phyloP scores from a whole-genome alignment of 2,888 invertebrate species.

The Zygaena filipendulae region DNA sequence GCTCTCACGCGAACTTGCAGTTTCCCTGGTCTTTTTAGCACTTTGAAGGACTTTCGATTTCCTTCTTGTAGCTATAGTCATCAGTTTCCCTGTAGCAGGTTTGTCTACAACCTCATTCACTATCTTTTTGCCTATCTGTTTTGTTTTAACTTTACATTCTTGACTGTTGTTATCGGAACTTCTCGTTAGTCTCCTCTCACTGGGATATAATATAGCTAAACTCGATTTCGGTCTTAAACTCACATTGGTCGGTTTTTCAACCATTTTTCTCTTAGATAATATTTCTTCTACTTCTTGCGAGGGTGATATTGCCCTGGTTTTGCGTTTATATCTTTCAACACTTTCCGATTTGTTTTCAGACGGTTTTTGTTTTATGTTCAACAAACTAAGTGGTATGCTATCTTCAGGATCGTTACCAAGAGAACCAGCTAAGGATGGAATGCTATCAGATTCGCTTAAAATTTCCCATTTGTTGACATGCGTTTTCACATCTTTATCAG shows the following conservation, averaged over 20 bases:
- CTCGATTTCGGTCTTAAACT: slow-evolving; percentile 54
- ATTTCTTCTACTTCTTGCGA: slow-evolving; percentile 69
- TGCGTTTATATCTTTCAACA: slow-evolving; percentile 59
- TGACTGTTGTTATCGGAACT: slow-evolving; percentile 46
- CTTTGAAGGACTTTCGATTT: slow-evolving; percentile 53
- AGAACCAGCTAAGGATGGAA: slow-evolving; percentile 61
- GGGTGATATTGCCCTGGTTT: slow-evolving; percentile 68
- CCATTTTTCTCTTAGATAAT: slow-evolving; percentile 50
- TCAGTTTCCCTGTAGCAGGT: slow-evolving; percentile 32
- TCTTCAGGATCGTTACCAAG: slow-evolving; percentile 68
- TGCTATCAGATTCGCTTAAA: slow-evolving; percentile 70
- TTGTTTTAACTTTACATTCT: slow-evolving; percentile 34
- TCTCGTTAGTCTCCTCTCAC: slow-evolving; percentile 47
- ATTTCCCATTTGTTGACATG: slow-evolving; percentile 67
- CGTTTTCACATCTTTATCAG: slow-evolving; percentile 47
- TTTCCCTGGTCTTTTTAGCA: slow-evolving; percentile 41
- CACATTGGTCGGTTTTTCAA: slow-evolving; percentile 42
- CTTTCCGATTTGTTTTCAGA: slow-evolving; percentile 38
- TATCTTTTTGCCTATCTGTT: slow-evolving; percentile 30
- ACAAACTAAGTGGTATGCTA: slow-evolving; percentile 62
- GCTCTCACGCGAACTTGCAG: slow-evolving; percentile 57
- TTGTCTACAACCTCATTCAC: slow-evolving; percentile 22
- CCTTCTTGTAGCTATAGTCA: slow-evolving; percentile 37
- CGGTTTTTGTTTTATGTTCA: slow-evolving; percentile 48
- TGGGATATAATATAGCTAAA: slow-evolving; percentile 49